A percentile compares a stretch with the other conserved stretches of the same genome.
Conservation (phyloP, 2,797 vertebrate species). For the Luscinia luscinia region DNA sequence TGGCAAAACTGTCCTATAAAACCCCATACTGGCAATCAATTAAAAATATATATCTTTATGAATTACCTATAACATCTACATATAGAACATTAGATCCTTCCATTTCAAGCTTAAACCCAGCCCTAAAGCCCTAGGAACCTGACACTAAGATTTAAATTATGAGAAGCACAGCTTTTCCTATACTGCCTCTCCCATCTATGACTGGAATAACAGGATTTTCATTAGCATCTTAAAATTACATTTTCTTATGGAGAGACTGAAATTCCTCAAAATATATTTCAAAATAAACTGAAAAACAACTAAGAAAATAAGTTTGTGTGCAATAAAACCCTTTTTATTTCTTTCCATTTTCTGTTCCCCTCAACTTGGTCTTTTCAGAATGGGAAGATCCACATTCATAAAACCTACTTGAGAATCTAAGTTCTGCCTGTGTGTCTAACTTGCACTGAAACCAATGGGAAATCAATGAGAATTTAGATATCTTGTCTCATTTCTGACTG, state of each 20-base stretch:
- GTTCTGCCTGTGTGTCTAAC: neutral
- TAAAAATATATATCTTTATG: neutral
- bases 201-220: neutral
- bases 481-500: neutral
- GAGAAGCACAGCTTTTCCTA: neutral
- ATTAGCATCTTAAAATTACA: neutral
- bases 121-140: neutral
- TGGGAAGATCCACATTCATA: neutral
- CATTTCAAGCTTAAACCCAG: neutral
- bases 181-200: neutral
- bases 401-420: neutral
- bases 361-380: neutral
- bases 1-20: neutral
- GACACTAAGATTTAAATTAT: neutral
- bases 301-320: neutral
- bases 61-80: neutral
- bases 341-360: neutral
- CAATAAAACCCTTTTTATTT: neutral
- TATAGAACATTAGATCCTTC: neutral
- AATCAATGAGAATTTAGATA: neutral
- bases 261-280: neutral
- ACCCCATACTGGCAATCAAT: neutral
- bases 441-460: neutral
- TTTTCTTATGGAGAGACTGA: neutral
- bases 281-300: neutral